A percentile compares a stretch with the other conserved stretches of the same genome.
These are phyloP conservation scores for Nesoenas mayeri DNA, from an alignment of 2,113 vertebrate species.

Conservation along the genomic window DNA sequence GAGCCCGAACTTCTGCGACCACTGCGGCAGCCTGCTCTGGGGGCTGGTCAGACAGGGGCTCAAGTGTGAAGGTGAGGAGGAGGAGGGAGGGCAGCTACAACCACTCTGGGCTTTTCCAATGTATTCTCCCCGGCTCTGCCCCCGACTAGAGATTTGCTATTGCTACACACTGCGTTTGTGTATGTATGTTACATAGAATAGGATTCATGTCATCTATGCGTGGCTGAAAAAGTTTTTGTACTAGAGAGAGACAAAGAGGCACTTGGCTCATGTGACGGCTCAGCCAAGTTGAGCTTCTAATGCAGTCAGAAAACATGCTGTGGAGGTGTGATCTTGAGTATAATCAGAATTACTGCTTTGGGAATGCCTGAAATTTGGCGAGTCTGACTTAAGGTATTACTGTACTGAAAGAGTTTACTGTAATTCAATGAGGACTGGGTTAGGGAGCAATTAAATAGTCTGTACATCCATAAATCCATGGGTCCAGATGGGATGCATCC, in stretches of 20 bases:
- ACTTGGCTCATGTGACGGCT: background rate
- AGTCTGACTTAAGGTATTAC: background rate
- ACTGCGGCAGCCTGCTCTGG: constrained; percentile 98
- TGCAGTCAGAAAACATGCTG: background rate
- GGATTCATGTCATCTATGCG: fast-evolving
- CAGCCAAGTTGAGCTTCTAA: background rate
- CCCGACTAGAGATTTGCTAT: fast-evolving
- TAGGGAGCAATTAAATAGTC: too few relatives aligned
- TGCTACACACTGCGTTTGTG: fast-evolving
- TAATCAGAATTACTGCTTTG: background rate
- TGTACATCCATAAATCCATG: too few relatives aligned
- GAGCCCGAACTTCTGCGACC: constrained; percentile 99
- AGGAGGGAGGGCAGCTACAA: background rate
- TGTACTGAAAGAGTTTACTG: background rate
- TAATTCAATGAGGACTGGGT: background rate
- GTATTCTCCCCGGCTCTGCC: too few relatives aligned
- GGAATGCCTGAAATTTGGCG: background rate
- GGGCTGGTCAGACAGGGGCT: constrained; percentile 95
- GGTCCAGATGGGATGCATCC: too few relatives aligned
- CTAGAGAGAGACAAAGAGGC: background rate
- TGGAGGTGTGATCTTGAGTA: background rate
- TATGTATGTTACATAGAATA: fast-evolving
- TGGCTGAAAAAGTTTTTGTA: background rate
- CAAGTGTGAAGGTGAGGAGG: constrained; percentile 92
- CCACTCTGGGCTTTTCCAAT: fast-evolving